A percentile compares a stretch with the other conserved stretches of the same genome.
These are phyloP conservation scores for Pantherophis guttatus DNA, from an alignment of 2,113 vertebrate genomes.

Conservation along the genomic window DNA sequence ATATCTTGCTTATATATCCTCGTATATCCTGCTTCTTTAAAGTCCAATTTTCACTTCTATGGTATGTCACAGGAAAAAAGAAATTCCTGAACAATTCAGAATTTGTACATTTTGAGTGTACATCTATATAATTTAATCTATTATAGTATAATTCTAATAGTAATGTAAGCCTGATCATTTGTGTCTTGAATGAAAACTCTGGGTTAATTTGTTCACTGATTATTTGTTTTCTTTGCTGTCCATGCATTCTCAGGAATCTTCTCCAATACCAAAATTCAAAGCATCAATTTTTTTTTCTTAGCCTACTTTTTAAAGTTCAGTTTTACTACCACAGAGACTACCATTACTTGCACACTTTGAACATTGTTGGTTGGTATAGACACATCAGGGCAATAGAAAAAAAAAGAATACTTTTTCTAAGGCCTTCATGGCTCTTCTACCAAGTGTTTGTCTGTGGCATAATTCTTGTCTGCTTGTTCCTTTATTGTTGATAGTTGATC, in stretches of 20 bases:
- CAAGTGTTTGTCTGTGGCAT: background rate
- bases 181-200: background rate
- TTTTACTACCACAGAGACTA: too few relatives aligned
- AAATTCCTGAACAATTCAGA: background rate
- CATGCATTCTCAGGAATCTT: background rate
- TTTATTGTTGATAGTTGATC: background rate
- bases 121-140: background rate
- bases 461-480: background rate
- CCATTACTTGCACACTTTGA: too few relatives aligned
- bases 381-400: background rate
- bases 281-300: background rate
- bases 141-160: background rate
- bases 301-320: background rate
- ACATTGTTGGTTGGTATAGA: background rate
- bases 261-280: background rate
- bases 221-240: background rate
- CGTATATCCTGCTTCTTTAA: background rate
- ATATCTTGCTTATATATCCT: too few relatives aligned
- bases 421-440: background rate
- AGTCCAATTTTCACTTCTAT: background rate
- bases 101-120: background rate
- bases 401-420: background rate
- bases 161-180: too few relatives aligned
- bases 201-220: background rate
- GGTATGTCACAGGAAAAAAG: background rate